phyloP scores from a whole-genome alignment of 2,113 vertebrate genomes.

The Cranoglanis bouderius region DNA sequence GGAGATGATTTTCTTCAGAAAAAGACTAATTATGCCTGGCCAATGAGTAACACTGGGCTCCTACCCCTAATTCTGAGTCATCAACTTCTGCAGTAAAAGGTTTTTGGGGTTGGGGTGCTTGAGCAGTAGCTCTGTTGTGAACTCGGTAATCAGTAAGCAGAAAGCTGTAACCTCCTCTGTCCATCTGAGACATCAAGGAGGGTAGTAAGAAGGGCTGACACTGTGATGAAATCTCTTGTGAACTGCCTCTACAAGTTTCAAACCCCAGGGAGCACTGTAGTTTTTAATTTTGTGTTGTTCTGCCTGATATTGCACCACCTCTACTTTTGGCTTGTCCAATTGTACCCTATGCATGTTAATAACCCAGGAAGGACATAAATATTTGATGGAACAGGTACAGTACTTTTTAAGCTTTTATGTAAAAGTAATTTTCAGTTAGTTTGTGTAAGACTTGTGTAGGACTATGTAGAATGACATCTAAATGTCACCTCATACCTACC shows the following conservation, averaged over 20 bases:
- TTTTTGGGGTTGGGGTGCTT: not conserved
- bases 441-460: no score
- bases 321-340: not conserved
- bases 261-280: not conserved
- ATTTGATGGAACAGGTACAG: not conserved
- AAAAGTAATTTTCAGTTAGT: not conserved
- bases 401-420: not conserved
- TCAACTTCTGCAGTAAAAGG: not conserved
- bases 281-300: not conserved
- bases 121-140: not conserved
- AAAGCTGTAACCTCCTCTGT: not conserved
- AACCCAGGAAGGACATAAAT: not conserved
- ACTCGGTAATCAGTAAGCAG: not conserved
- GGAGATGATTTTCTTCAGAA: not conserved
- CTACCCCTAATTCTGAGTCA: not conserved
- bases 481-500: not conserved
- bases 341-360: not conserved
- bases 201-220: not conserved
- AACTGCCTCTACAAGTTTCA: not conserved
- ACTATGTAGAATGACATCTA: no score
- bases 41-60: not conserved
- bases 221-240: not conserved
- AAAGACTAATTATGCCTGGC: not conserved
- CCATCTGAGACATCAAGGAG: not conserved
- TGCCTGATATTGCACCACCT: not conserved